Evolutionary conservation across 2,797 vertebrate species (phyloP).

Genomic region (Hyperoplus immaculatus): DNA sequence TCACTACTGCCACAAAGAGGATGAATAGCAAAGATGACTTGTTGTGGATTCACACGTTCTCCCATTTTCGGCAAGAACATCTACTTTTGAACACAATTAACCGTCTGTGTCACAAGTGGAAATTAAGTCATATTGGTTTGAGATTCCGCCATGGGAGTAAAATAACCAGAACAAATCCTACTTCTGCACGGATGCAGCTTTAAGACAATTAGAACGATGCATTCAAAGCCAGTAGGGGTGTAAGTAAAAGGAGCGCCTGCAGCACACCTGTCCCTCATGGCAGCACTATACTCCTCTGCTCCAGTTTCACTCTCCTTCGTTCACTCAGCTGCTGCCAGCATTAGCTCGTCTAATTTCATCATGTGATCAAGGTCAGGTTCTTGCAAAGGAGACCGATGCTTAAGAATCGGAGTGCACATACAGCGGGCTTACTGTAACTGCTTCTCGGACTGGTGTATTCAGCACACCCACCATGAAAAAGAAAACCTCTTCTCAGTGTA

Average conservation of each 20-base stretch:
- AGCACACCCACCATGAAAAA: constrained; percentile 25
- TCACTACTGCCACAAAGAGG: constrained; percentile 2
- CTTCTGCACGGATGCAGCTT: constrained; percentile 43
- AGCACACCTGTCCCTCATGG: constrained; percentile 19
- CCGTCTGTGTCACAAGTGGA: constrained; percentile 60
- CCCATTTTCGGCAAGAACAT: constrained; percentile 46
- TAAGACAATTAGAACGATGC: constrained; percentile 41
- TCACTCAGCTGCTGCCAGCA: constrained; percentile 6
- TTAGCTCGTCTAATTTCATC: constrained; percentile 12
- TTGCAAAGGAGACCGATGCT: constrained; percentile 18
- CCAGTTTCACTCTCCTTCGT: constrained; percentile 10
- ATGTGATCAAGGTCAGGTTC: constrained; percentile 52
- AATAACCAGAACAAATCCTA: constrained; percentile 59
- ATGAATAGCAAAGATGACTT: constrained; percentile 13
- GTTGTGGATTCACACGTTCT: constrained; percentile 42
- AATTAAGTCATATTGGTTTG: constrained; percentile 73
- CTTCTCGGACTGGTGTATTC: constrained; percentile 8
- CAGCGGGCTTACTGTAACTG: constrained; percentile 35
- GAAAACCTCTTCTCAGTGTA: constrained; percentile 44
- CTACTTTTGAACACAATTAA: constrained; percentile 64
- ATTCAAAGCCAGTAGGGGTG: constrained; percentile 41
- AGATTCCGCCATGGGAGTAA: constrained; percentile 45
- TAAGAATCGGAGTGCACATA: constrained; percentile 7
- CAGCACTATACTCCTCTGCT: not conserved
- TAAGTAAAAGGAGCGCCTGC: constrained; percentile 5